Evolutionary conservation across 2,113 vertebrate genomes (phyloP).

Genomic region (Toxostoma redivivum): DNA sequence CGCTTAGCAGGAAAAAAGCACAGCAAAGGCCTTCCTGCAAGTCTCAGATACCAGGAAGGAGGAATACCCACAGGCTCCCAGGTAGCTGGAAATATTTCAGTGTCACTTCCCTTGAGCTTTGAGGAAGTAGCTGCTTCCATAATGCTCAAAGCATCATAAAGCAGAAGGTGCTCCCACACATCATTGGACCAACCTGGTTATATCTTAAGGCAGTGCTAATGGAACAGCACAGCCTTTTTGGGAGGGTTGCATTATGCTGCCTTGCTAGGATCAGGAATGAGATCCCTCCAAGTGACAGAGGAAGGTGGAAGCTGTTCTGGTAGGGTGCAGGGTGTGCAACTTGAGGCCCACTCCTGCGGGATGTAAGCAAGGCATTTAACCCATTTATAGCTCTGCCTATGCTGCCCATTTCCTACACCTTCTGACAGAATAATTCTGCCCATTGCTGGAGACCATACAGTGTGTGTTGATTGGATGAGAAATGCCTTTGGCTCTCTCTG

Average conservation of each 20-base stretch:
- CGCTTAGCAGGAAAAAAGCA: neutral
- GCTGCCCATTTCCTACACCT: neutral
- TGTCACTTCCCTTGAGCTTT: neutral
- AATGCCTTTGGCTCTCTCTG: neutral
- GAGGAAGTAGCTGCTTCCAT: neutral
- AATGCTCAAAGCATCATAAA: neutral
- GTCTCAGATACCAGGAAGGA: neutral
- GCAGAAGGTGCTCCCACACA: neutral
- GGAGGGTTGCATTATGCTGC: neutral
- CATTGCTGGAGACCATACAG: neutral
- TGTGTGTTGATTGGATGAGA: neutral
- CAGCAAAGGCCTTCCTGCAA: neutral
- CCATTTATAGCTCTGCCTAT: neutral
- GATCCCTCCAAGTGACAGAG: neutral
- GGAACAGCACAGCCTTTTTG: neutral
- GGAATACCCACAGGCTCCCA: neutral
- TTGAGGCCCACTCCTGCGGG: accelerated
- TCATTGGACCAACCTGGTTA: neutral
- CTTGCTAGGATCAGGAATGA: neutral
- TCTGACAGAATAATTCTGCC: neutral
- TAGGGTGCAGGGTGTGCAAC: neutral
- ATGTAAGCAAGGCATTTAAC: neutral
- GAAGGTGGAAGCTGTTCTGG: neutral
- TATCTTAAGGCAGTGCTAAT: neutral
- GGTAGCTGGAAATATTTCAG: neutral